Base-by-base conservation (phyloP, 2,888 invertebrate species). In the Halocaridina rubra region DNA sequence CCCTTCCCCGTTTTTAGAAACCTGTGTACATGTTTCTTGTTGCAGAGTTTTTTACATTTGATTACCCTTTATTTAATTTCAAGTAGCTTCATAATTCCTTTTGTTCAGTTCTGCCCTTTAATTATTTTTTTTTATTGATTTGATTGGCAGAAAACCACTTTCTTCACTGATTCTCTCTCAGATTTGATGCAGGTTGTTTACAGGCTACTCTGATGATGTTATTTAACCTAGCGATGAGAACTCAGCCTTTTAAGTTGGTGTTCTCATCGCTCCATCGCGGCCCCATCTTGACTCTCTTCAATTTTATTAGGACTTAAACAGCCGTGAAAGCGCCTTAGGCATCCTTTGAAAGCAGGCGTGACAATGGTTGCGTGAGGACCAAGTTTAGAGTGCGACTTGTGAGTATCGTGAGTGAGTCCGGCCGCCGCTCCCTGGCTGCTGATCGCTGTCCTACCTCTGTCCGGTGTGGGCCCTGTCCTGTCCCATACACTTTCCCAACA, bases 341-440 rank as follows among this genome's bases (percentile, higher is more conserved):
- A 86, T 86, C 82, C 79, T 86, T 86, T 86, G 86, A 86, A 82
- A 86, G 82, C 85, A 81, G 85, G 85, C 85, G 85, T 86, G 85
- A 86, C 85, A 86, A 86, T 86, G 85, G 85, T 86, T 86, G 85
- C 85, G 80, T 86, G 85, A 86, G 85, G 85, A 86, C 85, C 81
- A 80, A 81, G 85, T 86, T 80, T 81, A 86, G 85, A 86, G 85
- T 86, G 85, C 80, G 75, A 78, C 85, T 86, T 86, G 85, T 86
- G 85, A 86, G 85, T 86, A 86, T 86, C 81, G 81, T 78, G 85
- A 77, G 85, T 78, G 81, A 86, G 80, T 80, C 85, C 80, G 75
- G 84, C 84, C 79, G 80, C 79, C 84, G 64, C 75, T 79, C 74
- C 84, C 79, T 79, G 79, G 84, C 80, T 85, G 80, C 85, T 85